These are phyloP conservation scores for Theocolax elegans DNA, from an alignment of 1,140 invertebrate genomes.

Conservation along the genomic window DNA sequence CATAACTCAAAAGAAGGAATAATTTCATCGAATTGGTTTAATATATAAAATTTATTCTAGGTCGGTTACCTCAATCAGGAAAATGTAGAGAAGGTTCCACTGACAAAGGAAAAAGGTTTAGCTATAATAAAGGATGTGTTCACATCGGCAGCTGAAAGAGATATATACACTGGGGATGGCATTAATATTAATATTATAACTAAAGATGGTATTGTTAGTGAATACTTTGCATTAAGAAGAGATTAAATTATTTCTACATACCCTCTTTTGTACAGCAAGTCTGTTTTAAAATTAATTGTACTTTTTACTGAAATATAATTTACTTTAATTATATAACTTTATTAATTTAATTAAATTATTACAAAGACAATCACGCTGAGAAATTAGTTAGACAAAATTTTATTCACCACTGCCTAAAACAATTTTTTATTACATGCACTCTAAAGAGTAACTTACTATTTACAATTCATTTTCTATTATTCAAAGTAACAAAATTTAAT, in stretches of 20 bases:
- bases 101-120: constrained; percentile 85
- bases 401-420: no score
- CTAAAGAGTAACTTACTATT: no score
- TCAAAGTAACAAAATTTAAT: no score
- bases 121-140: constrained; percentile 93
- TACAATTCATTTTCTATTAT: no score
- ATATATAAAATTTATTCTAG: constrained; percentile 58
- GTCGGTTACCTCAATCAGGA: constrained; percentile 90
- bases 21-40: not conserved
- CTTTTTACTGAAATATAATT: constrained; percentile 31
- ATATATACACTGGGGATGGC: constrained; percentile 96
- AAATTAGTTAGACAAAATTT: no score
- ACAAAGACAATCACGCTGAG: not conserved
- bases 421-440: no score
- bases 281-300: constrained; percentile 39
- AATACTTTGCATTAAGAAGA: constrained; percentile 78
- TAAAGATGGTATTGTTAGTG: constrained; percentile 83
- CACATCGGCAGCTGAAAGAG: constrained; percentile 95
- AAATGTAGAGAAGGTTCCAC: constrained; percentile 69
- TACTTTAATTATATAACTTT: constrained; percentile 4
- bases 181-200: constrained; percentile 91
- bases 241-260: constrained; percentile 74
- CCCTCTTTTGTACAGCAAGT: constrained; percentile 35
- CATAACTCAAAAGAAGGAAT: no score
- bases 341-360: not conserved